Evolutionary conservation across 2,888 invertebrate species (phyloP), one percentile per base, ranked within the genome.

Genomic region (Dryocosmus kuriphilus): DNA sequence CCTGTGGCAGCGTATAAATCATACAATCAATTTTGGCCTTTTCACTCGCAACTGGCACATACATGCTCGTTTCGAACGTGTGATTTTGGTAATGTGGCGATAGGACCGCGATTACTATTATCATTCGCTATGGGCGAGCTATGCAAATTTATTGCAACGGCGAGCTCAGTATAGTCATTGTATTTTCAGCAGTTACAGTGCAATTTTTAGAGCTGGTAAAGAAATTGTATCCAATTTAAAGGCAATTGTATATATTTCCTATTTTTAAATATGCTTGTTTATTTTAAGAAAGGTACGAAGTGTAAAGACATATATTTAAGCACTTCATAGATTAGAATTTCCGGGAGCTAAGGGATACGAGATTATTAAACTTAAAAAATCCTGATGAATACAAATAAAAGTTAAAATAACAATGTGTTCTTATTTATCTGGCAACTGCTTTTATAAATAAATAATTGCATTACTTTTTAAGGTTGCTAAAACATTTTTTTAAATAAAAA

Each of bases 1-100:
- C 87, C 82, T 76, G 84, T 87, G 87, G 87, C 88, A 86, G 85
- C 85, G 82, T 87, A 88, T 89, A 89, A 90, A 89, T 90, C 88
- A 88, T 86, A 87, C 87, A 86, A 89, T 89, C 87, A 88, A 87
- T 88, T 87, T 81, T 77, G 77, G 80, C 82, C 76, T 73, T 82
- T 30, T 77, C 82, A 77, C 77, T 80, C 77, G 79, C 80, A 80
- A 78, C 80, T 82, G 81, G 81, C 81, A 81, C 78, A 79, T 80
- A 82, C 79, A 80, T 71, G 80, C 79, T 80, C 80, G 46, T n/a
- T 9, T 51, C 67, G 27, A 46, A 16, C 24, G 41, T n/a, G 35
- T 62, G 32, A 62, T 35, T 71, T 71, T 30, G 41, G 46, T 46
- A 71, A 71, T 19, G 51, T 71, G 46, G 27, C 27, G 51, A 71